Evolutionary conservation across 2,888 invertebrate genomes (phyloP).

Genomic region (Ecliptopera silaceata): DNA sequence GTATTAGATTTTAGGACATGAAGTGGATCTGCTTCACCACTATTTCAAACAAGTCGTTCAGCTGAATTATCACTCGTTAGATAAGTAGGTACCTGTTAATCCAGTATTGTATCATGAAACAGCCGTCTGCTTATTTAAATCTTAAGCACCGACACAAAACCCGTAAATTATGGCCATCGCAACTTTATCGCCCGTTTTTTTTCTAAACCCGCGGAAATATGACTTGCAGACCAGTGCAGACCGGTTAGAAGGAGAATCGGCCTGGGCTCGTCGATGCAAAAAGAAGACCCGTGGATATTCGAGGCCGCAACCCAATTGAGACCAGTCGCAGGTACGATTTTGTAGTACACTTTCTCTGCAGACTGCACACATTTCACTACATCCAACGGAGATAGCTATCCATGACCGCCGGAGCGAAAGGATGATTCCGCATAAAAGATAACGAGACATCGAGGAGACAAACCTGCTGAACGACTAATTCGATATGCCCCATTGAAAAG

Average conservation of each 20-base stretch:
- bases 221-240: slow-evolving; percentile 41
- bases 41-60: slow-evolving; percentile 22
- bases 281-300: slow-evolving; percentile 70
- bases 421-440: slow-evolving; percentile 27
- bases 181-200: slow-evolving; percentile 39
- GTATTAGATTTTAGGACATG: not conserved
- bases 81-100: slow-evolving; percentile 21
- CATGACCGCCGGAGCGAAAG: slow-evolving; percentile 25
- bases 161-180: slow-evolving; percentile 31
- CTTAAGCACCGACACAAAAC: slow-evolving; percentile 26
- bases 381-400: slow-evolving; percentile 39
- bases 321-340: slow-evolving; percentile 72
- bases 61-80: slow-evolving; percentile 11
- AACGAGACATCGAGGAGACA: slow-evolving; percentile 9
- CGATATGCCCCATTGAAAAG: slow-evolving; percentile 22
- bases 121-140: slow-evolving; percentile 29
- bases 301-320: slow-evolving; percentile 80
- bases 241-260: slow-evolving; percentile 50
- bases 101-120: slow-evolving; percentile 10
- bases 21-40: slow-evolving; percentile 13
- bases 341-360: slow-evolving; percentile 81
- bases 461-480: slow-evolving; percentile 7
- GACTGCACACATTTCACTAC: slow-evolving; percentile 68
- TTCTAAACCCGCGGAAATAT: slow-evolving; percentile 41
- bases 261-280: slow-evolving; percentile 44